These are phyloP conservation scores for Psephotus haematonotus DNA, from an alignment of 2,113 vertebrate genomes.

Conservation along the genomic window DNA sequence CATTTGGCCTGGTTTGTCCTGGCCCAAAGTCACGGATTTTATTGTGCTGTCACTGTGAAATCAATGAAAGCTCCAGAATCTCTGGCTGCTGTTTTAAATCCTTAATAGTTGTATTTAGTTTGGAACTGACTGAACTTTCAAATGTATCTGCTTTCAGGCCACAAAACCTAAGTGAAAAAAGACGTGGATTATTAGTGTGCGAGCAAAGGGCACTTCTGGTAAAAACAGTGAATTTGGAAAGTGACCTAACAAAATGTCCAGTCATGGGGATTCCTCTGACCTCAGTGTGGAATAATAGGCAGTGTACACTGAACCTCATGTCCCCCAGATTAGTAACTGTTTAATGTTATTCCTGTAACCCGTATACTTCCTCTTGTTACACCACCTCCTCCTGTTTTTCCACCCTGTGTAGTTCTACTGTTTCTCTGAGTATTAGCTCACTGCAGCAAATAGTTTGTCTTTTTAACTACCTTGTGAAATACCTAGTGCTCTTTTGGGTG, in stretches of 20 bases:
- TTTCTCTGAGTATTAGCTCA: not conserved
- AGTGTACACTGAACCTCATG: not conserved
- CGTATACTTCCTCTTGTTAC: not conserved
- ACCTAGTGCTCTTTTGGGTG: conserved; percentile 1
- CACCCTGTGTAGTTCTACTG: not conserved
- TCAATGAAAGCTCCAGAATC: not conserved
- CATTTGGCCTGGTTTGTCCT: not conserved
- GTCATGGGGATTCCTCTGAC: not conserved
- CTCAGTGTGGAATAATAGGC: not conserved
- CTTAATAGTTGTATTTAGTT: not conserved
- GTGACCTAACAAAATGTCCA: not conserved
- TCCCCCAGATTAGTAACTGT: not conserved
- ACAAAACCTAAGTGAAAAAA: not conserved
- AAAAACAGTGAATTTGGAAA: not conserved
- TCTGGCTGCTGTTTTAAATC: not conserved
- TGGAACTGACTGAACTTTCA: not conserved
- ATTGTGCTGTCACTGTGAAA: not conserved
- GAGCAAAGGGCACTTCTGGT: not conserved
- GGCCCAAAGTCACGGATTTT: not conserved
- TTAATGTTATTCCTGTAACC: conserved; percentile 14
- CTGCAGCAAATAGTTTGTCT: not conserved
- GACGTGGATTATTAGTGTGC: not conserved
- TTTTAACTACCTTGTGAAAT: conserved; percentile 16
- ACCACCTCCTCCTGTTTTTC: conserved; percentile 7
- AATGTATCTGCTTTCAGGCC: not conserved